Conservation (phyloP, 35 echinoderm and acorn worm genomes). For the Lytechinus pictus region DNA sequence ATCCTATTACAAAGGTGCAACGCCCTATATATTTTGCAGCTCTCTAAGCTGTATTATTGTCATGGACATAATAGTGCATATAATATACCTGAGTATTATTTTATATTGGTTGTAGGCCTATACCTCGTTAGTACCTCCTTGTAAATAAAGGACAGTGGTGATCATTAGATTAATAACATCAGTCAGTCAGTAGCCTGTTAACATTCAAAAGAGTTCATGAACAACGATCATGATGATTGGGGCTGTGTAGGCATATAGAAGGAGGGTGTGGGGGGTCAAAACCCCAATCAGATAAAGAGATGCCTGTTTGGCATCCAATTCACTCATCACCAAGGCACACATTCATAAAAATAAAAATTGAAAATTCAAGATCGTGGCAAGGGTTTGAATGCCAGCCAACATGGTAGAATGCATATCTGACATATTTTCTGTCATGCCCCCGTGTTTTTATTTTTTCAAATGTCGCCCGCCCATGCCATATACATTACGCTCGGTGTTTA, state of each 20-base stretch:
- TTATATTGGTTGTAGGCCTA: background rate
- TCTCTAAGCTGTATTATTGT: too few relatives aligned
- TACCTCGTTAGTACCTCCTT: background rate
- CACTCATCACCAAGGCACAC: background rate
- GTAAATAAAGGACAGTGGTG: background rate
- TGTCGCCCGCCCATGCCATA: conserved; percentile 7
- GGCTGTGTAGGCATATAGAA: background rate
- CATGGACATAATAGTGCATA: too few relatives aligned
- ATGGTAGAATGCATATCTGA: background rate
- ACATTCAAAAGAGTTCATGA: conserved; percentile 3
- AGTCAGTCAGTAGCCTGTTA: background rate
- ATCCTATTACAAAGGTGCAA: too few relatives aligned
- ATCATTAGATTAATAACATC: background rate
- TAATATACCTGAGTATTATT: background rate
- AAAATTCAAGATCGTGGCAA: background rate
- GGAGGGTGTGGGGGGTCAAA: background rate
- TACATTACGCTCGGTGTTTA: background rate
- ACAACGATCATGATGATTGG: background rate
- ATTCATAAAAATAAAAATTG: background rate
- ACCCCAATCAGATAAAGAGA: background rate
- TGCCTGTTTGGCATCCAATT: background rate
- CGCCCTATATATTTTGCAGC: too few relatives aligned
- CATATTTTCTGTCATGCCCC: conserved; percentile 17
- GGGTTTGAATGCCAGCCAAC: background rate
- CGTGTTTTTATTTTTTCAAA: conserved; percentile 5